Base-by-base conservation (phyloP, 2,113 vertebrate genomes). In the Brienomyrus brachyistius region DNA sequence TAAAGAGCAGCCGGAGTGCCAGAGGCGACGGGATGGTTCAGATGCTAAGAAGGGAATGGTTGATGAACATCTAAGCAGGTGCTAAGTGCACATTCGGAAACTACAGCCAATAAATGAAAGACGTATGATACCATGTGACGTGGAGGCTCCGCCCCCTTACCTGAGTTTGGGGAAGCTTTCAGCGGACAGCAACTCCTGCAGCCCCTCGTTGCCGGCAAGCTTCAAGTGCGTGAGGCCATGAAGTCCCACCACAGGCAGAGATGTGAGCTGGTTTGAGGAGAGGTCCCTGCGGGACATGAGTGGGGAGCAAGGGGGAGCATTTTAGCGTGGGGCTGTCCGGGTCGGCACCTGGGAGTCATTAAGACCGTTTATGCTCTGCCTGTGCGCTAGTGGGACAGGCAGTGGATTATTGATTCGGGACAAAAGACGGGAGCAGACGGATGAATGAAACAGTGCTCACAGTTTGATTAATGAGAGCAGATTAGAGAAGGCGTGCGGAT, bases 91-190 rank as follows among this genome's bases (percentile, higher is more conserved):
- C 74, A 43, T 70, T 31, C n/a, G 35, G 17, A 40, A 80, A 40
- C 17, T 80, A 80, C n/a, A n/a, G 15, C 35, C 35, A 40, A 40
- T 80, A 35, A 43, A 2, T 17, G 15, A 17, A 80, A 80, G 40
- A 43, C 31, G 3, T 35, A 40, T 40, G 31, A 77, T 17, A 40
- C 13, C 70, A 77, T 77, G 70, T 77, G 70, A 77, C 5, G 0
- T 80, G 15, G 6, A 80, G 74, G 74, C 35, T 77, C 31, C n/a
- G 31, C 43, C 10, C 40, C n/a, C 66, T 96, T 94, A 98, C 98
- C 98, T 98, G 94, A 99, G 96, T 91, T 97, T 96, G 93, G 97
- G 98, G 94, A 99, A 97, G 92, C 96, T 97, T 93, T 98, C 97
- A 89, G 96, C 95, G 89, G 96, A 95, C 92, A 98, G 96, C 87